These are phyloP conservation scores for Leptocoma aspasia DNA, from an alignment of 2,113 vertebrate genomes.

Conservation along the genomic window DNA sequence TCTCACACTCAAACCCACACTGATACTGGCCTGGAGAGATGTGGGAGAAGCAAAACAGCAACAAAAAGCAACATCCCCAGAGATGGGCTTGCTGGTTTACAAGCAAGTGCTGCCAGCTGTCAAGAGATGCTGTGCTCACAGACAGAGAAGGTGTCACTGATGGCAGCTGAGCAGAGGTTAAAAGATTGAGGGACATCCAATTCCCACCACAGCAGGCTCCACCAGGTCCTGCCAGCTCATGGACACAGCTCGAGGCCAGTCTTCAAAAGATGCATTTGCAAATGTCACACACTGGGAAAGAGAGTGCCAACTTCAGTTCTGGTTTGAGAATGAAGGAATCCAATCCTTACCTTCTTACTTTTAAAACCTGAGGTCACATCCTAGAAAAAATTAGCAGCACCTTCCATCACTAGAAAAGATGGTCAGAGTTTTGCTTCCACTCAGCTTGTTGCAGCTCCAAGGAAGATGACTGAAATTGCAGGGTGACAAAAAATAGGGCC, in stretches of 20 bases:
- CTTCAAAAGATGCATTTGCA: background rate
- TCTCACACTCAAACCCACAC: background rate
- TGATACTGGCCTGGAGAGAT: background rate
- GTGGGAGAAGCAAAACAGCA: background rate
- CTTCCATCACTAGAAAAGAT: background rate
- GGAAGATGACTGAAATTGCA: background rate
- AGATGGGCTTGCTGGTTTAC: background rate
- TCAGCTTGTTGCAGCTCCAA: background rate
- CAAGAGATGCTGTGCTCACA: background rate
- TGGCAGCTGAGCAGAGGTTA: background rate
- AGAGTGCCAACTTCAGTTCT: background rate
- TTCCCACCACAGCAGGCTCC: background rate
- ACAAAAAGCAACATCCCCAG: background rate
- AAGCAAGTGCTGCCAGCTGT: background rate
- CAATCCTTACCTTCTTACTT: background rate
- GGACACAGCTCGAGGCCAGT: background rate
- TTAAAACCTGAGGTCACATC: background rate
- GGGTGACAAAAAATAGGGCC: background rate
- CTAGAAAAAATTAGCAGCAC: background rate
- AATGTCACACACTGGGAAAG: background rate
- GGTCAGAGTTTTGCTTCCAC: background rate
- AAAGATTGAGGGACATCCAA: background rate
- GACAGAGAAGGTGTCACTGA: background rate
- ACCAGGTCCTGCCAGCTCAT: background rate
- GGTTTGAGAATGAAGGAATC: background rate